These are phyloP conservation scores for Anthoscopus minutus DNA, from an alignment of 2,113 vertebrate species.

Conservation along the genomic window DNA sequence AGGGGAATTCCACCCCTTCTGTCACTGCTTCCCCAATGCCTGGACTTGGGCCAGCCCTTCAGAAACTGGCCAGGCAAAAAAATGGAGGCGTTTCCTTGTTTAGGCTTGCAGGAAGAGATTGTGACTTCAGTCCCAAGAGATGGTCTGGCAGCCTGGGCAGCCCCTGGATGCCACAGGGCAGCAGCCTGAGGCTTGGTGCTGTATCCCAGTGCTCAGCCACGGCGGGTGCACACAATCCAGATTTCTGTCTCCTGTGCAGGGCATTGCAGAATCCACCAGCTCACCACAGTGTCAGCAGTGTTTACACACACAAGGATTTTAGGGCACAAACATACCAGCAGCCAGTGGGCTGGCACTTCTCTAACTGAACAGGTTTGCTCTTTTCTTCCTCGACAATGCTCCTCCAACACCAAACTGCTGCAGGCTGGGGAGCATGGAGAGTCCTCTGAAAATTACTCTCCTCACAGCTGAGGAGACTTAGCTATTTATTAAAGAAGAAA, in stretches of 20 bases:
- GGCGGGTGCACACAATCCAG: fast-evolving
- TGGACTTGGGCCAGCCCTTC: neutral
- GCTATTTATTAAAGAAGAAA: neutral
- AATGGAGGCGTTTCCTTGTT: neutral
- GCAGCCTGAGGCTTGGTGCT: no score
- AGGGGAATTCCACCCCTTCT: conserved; percentile 13
- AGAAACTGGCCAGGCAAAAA: neutral
- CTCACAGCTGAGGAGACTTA: neutral
- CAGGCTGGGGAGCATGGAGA: neutral
- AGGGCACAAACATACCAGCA: neutral
- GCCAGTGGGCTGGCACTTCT: neutral
- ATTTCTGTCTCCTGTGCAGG: neutral
- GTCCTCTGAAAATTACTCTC: neutral
- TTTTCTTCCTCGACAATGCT: neutral
- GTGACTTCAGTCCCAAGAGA: neutral
- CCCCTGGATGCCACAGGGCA: no score
- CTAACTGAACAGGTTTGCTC: neutral
- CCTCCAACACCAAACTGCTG: neutral
- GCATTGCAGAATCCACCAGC: fast-evolving
- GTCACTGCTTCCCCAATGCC: neutral
- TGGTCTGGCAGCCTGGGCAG: neutral
- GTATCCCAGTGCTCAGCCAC: fast-evolving
- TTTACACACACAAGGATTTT: neutral
- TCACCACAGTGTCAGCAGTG: neutral
- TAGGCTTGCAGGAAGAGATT: neutral